Evolutionary conservation across 2,797 vertebrate species (phyloP).

Genomic region (Schizopygopsis malacanthus): DNA sequence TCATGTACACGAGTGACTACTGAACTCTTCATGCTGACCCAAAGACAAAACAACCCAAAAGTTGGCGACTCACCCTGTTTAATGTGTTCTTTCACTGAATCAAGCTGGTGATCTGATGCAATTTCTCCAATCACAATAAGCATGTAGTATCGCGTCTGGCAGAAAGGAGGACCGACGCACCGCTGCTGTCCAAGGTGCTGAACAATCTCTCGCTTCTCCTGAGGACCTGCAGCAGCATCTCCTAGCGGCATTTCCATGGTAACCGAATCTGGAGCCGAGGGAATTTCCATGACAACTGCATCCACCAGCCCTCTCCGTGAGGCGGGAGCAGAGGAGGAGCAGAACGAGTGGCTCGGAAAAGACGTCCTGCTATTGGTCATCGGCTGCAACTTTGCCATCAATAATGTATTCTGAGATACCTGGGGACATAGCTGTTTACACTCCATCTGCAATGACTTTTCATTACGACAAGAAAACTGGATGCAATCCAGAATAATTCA

Average conservation of each 20-base stretch:
- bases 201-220: slow-evolving; percentile 49
- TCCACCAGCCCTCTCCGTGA: slow-evolving; percentile 68
- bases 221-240: slow-evolving; percentile 63
- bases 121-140: slow-evolving; percentile 89
- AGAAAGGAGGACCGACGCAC: no score
- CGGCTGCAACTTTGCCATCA: slow-evolving; percentile 63
- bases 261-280: slow-evolving; percentile 77
- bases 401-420: slow-evolving; percentile 4
- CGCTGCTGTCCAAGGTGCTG: no score
- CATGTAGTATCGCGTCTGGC: slow-evolving; percentile 71
- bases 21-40: background rate
- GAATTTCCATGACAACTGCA: slow-evolving; percentile 92
- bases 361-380: slow-evolving; percentile 78
- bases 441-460: background rate
- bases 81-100: slow-evolving; percentile 82
- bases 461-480: background rate
- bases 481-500: background rate
- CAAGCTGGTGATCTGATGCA: slow-evolving; percentile 81
- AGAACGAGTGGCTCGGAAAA: slow-evolving; percentile 62
- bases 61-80: slow-evolving; percentile 81
- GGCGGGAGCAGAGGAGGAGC: slow-evolving; percentile 64
- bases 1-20: background rate
- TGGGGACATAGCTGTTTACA: slow-evolving; percentile 12
- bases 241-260: slow-evolving; percentile 84
- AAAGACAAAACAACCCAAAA: background rate